Conservation (phyloP, 2,888 invertebrate species). For the Amphipoea oculea region DNA sequence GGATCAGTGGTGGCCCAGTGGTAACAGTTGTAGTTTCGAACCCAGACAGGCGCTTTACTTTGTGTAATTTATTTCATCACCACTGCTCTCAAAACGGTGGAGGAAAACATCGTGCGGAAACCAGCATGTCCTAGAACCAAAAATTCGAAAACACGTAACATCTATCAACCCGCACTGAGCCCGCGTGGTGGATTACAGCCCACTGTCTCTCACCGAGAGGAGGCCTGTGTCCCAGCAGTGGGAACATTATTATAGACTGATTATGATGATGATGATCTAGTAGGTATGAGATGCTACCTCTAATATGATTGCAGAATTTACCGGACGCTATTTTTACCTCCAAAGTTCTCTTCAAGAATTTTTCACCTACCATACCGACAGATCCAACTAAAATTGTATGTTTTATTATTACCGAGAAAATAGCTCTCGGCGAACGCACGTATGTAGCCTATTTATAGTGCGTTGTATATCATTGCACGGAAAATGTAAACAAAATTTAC, state of each 20-base stretch:
- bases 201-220: background rate
- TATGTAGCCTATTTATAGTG: conserved; percentile 73
- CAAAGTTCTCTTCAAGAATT: conserved; percentile 4
- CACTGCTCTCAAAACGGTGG: background rate
- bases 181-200: background rate
- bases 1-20: background rate
- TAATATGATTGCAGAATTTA: background rate
- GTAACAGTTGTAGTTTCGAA: no score
- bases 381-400: conserved; percentile 64
- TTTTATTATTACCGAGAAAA: conserved; percentile 70
- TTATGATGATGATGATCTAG: background rate
- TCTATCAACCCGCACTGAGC: background rate
- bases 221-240: background rate
- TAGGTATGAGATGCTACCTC: background rate
- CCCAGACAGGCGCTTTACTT: no score
- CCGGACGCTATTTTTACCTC: background rate
- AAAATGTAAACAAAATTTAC: conserved; percentile 83
- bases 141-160: background rate
- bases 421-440: conserved; percentile 73
- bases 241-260: background rate
- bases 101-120: no score
- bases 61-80: background rate
- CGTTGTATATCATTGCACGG: conserved; percentile 78
- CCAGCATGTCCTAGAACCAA: background rate
- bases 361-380: conserved; percentile 44